Base-by-base conservation (phyloP, 2,113 vertebrate species). In the Penelope pileata region DNA sequence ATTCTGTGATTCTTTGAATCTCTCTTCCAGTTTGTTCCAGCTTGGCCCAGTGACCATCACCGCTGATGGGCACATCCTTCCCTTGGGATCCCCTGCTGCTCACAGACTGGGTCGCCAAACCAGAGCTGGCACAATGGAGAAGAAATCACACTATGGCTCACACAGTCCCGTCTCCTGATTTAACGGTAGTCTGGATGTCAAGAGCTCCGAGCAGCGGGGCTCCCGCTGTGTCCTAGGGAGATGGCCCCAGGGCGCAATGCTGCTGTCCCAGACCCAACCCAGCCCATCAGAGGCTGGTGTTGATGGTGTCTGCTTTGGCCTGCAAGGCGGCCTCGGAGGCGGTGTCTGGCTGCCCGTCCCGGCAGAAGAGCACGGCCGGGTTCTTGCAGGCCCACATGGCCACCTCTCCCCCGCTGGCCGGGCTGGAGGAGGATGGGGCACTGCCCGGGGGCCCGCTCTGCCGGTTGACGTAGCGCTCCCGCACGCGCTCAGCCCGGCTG, bases 371-470 rank as follows among this genome's bases (percentile, higher is more conserved):
- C 34, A 99, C 97, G 0, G 98, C 98, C 0, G 99, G 99, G 89
- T 99, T 99, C 95, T 98, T 99, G 93, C 98, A 98, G 51, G 99
- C 99, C 99, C 99, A 99, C 98, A 98, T 97, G n/a, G 98, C 98
- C 93, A 98, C 62, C 42, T 99, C 99, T 22, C 95, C 98, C 3
- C 98, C 97, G 3, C 98, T 97, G 5, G 96, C 97, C 0, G 97
- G 98, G 93, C 98, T 98, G 45, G 98, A 98, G 42, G 98, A 98
- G 22, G 98, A 97, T 10, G 95, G 64, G 8, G 92, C 94, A 56
- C 98, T 98, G 93, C 96, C 96, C 0, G 96, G 97, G 5, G 98
- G 94, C 1, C 97, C 88, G 0, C 96, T 97, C 5, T 98, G 98
- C 17, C 96, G 84, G 45, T 96, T 98, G 63, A 97, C 76, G 5